A percentile compares a stretch with the other conserved stretches of the same genome.
These are phyloP conservation scores for Porites cylindrica DNA, from an alignment of 92 coral and sea anemone genomes.

Conservation along the genomic window DNA sequence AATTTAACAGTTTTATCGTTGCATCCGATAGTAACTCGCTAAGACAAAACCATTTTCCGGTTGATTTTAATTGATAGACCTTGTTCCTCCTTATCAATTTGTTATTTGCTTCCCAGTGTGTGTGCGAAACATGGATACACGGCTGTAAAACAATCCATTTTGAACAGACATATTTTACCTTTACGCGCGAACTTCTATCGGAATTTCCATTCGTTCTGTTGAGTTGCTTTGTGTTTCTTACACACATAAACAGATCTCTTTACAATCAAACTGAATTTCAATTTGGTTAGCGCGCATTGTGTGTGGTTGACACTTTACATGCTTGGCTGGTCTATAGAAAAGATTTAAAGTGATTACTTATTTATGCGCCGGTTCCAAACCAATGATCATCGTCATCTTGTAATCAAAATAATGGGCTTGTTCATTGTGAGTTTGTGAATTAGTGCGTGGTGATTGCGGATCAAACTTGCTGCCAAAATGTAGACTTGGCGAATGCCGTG, in stretches of 20 bases:
- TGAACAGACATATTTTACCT: background rate
- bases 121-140: background rate
- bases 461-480: conserved; percentile 5
- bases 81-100: conserved; percentile 8
- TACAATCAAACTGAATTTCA: conserved; percentile 28
- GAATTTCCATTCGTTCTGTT: background rate
- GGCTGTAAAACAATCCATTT: background rate
- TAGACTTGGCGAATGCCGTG: background rate
- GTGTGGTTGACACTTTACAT: conserved; percentile 22
- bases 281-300: conserved; percentile 1
- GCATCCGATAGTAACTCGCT: background rate
- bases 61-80: background rate
- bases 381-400: conserved; percentile 41
- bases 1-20: background rate
- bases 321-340: conserved; percentile 20
- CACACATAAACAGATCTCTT: background rate
- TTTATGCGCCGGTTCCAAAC: conserved; percentile 51
- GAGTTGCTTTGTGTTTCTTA: background rate
- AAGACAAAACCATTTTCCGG: background rate
- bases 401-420: conserved; percentile 28
- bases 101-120: background rate
- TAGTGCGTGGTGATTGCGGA: background rate
- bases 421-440: conserved; percentile 15
- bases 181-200: background rate
- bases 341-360: conserved; percentile 48